phyloP scores from a whole-genome alignment of 2,797 vertebrate genomes.

The Sebastes trivittatus region DNA sequence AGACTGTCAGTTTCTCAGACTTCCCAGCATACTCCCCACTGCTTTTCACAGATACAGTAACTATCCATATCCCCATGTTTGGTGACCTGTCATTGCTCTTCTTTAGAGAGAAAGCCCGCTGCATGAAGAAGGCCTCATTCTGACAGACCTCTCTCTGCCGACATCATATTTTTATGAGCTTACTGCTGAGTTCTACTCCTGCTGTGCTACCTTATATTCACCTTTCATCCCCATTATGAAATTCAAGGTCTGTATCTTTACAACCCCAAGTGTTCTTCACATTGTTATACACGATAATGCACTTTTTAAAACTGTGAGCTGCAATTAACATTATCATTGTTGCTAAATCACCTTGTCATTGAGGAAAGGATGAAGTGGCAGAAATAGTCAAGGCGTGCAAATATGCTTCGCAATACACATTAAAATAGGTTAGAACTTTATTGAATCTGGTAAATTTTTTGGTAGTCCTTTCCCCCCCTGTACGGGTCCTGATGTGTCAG shows the following conservation, averaged over 20 bases:
- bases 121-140: constrained; percentile 24
- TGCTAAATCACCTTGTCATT: not conserved
- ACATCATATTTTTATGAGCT: constrained; percentile 36
- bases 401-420: constrained; percentile 41
- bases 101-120: constrained; percentile 40
- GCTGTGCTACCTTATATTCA: constrained; percentile 10
- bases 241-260: constrained; percentile 4
- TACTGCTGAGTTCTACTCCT: constrained; percentile 8
- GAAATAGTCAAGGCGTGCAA: constrained; percentile 9
- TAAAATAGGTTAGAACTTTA: constrained; percentile 61
- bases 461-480: constrained; percentile 34
- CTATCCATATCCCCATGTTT: constrained; percentile 29
- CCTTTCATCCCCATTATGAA: constrained; percentile 13
- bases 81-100: constrained; percentile 56
- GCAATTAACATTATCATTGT: not conserved
- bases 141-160: constrained; percentile 45
- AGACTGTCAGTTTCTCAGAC: constrained; percentile 38
- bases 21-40: constrained; percentile 15
- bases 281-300: not conserved
- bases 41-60: constrained; percentile 40
- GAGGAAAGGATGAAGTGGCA: not conserved
- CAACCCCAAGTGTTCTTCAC: not conserved
- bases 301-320: not conserved
- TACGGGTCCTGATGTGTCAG: constrained; percentile 33
- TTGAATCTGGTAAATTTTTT: constrained; percentile 60